Conservation (phyloP, 2,113 vertebrate genomes). For the Chunga burmeisteri region DNA sequence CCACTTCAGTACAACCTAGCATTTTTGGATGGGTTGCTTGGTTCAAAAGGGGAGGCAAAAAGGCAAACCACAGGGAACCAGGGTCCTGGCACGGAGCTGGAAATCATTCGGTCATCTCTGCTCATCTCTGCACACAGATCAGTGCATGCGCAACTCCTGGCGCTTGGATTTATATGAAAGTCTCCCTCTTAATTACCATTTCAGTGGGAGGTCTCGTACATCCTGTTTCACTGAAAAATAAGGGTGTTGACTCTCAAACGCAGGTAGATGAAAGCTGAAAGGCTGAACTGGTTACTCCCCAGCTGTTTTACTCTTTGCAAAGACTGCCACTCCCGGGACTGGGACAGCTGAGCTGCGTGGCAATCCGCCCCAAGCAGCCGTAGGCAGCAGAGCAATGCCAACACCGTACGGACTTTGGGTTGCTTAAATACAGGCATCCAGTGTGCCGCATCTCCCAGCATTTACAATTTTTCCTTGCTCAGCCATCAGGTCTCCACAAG, state of each 20-base stretch:
- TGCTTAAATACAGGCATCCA: background rate
- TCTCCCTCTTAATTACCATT: constrained; percentile 28
- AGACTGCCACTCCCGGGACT: background rate
- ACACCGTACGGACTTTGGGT: accelerated
- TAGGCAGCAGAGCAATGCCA: background rate
- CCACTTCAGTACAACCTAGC: background rate
- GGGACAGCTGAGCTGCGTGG: background rate
- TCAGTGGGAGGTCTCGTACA: constrained; percentile 52
- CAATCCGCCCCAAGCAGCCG: background rate
- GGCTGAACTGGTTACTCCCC: constrained; percentile 46
- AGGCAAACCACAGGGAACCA: accelerated
- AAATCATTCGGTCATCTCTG: background rate
- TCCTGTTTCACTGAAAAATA: constrained; percentile 39
- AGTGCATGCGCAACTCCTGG: background rate
- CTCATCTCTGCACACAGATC: background rate
- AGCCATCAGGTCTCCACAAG: background rate
- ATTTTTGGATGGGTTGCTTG: accelerated
- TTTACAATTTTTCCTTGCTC: background rate
- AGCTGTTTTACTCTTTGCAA: background rate
- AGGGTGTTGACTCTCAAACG: constrained; percentile 28
- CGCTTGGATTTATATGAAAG: background rate
- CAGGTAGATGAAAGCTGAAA: constrained; percentile 38
- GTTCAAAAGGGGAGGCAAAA: background rate
- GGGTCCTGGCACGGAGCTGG: background rate
- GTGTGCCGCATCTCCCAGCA: accelerated